Evolutionary conservation across 2,888 invertebrate species (phyloP), one percentile per base, ranked within the genome.

Genomic region (Sarcophaga carnaria): DNA sequence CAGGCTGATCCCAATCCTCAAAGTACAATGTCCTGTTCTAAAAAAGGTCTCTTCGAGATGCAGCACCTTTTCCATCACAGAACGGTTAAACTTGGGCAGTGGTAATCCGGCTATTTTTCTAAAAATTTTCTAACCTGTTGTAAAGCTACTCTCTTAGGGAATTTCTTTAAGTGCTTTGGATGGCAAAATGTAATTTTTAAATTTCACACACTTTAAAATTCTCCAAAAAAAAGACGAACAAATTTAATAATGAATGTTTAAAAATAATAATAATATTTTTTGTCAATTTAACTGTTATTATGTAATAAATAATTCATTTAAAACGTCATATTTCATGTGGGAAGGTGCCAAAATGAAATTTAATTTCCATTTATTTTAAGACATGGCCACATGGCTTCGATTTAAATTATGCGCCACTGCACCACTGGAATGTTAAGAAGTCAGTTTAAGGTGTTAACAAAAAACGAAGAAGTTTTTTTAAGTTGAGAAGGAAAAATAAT

Each of bases 231-330:
- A 14, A 37, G 10, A 37, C 37, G 6, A 37, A 37, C 37, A 37
- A 37, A 37, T 37, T 37, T 37, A 37, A 37, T 37, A 37, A 37
- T 37, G 37, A 54, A 14, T 54, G 17, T 80, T 80, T 83, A 71
- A 60, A 69, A 78, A 81, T 22, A 47, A 78, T 81, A 80, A 81
- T 60, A 74, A 22, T 22, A 22, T 22, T 22, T 54, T 75, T 78
- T 67, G 80, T 63, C 71, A 76, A 69, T 10, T 76, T 82, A 85
- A 87, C 85, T 71, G 81, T 87, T 87, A 85, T 85, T 85, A 72
- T 72, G 25, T 59, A 84, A 87, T 83, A 83, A 86, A 59, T 87
- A 71, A 81, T 85, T 47, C 37, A 37, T 37, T 60, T 4, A 2
- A 71, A 80, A 37, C 71, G 80, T 60, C 76, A 85, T 62, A 25